Evolutionary conservation across 1,140 invertebrate species (phyloP), one percentile per base, ranked within the genome.

Genomic region (Dufourea novaeangliae): DNA sequence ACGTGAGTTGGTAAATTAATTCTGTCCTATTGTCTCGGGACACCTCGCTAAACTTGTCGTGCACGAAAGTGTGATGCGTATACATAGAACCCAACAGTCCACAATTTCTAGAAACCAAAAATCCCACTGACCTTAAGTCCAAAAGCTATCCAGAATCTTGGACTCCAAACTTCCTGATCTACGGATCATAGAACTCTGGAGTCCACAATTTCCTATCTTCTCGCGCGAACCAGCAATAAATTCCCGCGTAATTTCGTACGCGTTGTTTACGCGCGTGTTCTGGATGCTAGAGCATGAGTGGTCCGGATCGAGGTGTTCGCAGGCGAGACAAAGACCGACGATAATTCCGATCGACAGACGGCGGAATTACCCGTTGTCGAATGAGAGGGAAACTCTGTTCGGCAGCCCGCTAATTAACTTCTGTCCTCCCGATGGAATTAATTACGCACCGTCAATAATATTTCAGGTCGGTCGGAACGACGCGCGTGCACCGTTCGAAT

Each of bases 1-100:
- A 17, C n/a, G 34, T 32, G 50, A 20, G 50, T 32, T 34, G 56
- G 32, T 71, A 32, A 71, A 61, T 52, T 72, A 50, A 41, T 72
- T 62, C 37, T 39, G 37, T 27, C 6, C 17, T 6, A 32, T 59
- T 59, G 68, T 70, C 54, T 39, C 17, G 68, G 27, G 34, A 54
- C n/a, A n/a, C 32, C 20, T 2, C n/a, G 34, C 11, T n/a, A 20
- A 32, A 61, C 34, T 32, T 29, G 37, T 20, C 34, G 20, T 25
- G 20, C 17, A 34, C 57, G 59, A 62, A 25, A 5, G 41, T 44
- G 41, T 44, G 22, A 54, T 0, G 22, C 17, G 1, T n/a, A n/a
- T n/a, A n/a, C n/a, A n/a, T n/a, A n/a, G n/a, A n/a, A n/a, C n/a
- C n/a, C n/a, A n/a, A n/a, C n/a, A 17, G 29, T 25, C 10, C 27